These are phyloP conservation scores for Notarius lentiginosus DNA, from an alignment of 2,113 vertebrate species.

Conservation along the genomic window DNA sequence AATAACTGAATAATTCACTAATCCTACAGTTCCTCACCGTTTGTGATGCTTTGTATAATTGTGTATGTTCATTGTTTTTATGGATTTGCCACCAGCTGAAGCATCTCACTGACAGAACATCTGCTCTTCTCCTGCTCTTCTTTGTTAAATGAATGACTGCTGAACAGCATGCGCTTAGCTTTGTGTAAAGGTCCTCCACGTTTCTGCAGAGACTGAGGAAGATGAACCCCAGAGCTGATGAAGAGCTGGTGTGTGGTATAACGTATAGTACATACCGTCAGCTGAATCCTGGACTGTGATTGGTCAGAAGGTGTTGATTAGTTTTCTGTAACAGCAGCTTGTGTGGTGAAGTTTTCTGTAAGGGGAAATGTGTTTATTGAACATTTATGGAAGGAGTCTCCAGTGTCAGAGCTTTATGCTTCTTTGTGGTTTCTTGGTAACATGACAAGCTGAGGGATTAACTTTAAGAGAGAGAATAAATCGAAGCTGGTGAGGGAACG, in stretches of 20 bases:
- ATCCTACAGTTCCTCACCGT: background rate
- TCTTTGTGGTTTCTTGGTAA: too few relatives aligned
- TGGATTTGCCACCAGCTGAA: background rate
- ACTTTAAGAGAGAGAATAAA: too few relatives aligned
- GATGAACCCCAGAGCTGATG: constrained; percentile 41
- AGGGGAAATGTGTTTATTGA: too few relatives aligned
- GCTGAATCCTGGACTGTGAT: too few relatives aligned
- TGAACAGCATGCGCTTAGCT: constrained; percentile 7
- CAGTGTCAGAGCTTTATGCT: too few relatives aligned
- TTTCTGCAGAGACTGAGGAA: constrained; percentile 12
- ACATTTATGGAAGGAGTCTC: too few relatives aligned
- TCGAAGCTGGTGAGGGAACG: background rate
- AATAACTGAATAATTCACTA: too few relatives aligned
- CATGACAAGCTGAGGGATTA: too few relatives aligned
- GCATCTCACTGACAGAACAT: background rate
- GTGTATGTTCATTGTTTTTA: background rate
- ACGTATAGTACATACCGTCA: background rate
- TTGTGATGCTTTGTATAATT: background rate
- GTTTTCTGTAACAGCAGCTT: too few relatives aligned
- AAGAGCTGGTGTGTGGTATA: constrained; percentile 24
- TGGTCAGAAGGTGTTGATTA: too few relatives aligned
- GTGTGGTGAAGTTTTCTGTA: too few relatives aligned
- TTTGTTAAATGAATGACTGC: constrained; percentile 35
- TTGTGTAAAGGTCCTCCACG: too few relatives aligned
- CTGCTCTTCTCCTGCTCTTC: constrained; percentile 39